Evolutionary conservation across 1,140 invertebrate species (phyloP).

Genomic region (Procambarus clarkii): DNA sequence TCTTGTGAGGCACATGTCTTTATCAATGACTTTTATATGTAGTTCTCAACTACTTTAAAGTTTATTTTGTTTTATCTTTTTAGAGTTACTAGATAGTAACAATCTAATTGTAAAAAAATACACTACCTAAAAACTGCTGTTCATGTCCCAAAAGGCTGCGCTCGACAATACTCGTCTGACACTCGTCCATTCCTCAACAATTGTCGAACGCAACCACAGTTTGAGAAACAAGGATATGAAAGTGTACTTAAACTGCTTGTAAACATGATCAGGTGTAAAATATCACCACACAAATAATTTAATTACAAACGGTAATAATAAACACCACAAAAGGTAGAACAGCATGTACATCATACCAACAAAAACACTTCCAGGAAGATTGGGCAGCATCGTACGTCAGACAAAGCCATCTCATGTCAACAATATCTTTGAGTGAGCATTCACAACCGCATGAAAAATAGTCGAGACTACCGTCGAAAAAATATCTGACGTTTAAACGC

Average conservation of each 20-base stretch:
- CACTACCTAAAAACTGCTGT: slow-evolving; percentile 61
- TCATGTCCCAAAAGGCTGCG: slow-evolving; percentile 40
- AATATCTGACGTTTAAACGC: slow-evolving; percentile 6
- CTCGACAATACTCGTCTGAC: slow-evolving; percentile 12
- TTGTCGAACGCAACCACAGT: slow-evolving; percentile 31
- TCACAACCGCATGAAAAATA: not conserved
- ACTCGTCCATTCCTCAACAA: not conserved
- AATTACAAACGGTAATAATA: slow-evolving; percentile 69
- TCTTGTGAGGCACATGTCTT: not conserved
- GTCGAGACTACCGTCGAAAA: slow-evolving; percentile 2
- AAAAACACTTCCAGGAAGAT: not conserved
- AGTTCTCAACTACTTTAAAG: not conserved
- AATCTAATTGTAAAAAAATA: slow-evolving; percentile 6
- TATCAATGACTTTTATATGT: not conserved
- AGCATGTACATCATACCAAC: slow-evolving; percentile 61
- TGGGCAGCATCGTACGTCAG: slow-evolving; percentile 27
- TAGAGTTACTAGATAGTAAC: not conserved
- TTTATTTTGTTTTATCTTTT: not conserved
- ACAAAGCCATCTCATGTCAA: slow-evolving; percentile 22
- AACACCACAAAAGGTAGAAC: slow-evolving; percentile 64
- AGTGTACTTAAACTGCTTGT: slow-evolving; percentile 65
- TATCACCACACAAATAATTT: slow-evolving; percentile 70
- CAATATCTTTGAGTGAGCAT: slow-evolving; percentile 12
- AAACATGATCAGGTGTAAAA: slow-evolving; percentile 68
- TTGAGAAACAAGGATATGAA: slow-evolving; percentile 53